These are phyloP conservation scores for Neotoxoptera formosana DNA, from an alignment of 1,140 invertebrate species.

Conservation along the genomic window DNA sequence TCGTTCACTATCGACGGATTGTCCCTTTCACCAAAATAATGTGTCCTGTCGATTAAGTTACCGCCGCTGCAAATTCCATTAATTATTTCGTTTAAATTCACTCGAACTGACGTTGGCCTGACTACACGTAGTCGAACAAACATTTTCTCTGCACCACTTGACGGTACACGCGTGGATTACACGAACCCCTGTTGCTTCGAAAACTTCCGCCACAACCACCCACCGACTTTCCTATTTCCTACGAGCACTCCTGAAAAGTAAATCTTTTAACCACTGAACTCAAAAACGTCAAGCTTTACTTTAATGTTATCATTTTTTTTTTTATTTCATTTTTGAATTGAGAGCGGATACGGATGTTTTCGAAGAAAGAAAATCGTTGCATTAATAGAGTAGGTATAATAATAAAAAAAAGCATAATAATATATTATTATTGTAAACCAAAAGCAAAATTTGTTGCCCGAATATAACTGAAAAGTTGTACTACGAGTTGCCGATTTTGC, in stretches of 20 bases:
- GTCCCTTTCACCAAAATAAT: neutral
- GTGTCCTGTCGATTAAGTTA: neutral
- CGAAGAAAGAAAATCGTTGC: neutral
- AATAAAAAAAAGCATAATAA: neutral
- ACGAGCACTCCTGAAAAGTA: neutral
- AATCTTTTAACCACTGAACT: neutral
- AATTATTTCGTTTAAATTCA: conserved; percentile 22
- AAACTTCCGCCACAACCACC: neutral
- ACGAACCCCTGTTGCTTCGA: neutral
- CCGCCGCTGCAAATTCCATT: neutral
- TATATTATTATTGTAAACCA: neutral
- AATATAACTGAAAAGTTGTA: neutral
- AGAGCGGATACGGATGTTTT: neutral
- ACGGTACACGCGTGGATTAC: neutral
- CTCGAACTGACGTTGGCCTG: neutral
- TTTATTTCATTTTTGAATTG: neutral
- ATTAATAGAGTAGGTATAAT: no score
- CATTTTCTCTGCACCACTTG: neutral
- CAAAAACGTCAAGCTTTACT: neutral
- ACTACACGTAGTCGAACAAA: neutral
- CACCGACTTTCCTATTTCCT: neutral
- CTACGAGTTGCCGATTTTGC: neutral
- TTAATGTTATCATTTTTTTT: neutral
- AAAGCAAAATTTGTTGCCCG: neutral
- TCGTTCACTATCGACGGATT: neutral